phyloP scores from a whole-genome alignment of 2,113 vertebrate genomes.

The Ceyx margarethae region DNA sequence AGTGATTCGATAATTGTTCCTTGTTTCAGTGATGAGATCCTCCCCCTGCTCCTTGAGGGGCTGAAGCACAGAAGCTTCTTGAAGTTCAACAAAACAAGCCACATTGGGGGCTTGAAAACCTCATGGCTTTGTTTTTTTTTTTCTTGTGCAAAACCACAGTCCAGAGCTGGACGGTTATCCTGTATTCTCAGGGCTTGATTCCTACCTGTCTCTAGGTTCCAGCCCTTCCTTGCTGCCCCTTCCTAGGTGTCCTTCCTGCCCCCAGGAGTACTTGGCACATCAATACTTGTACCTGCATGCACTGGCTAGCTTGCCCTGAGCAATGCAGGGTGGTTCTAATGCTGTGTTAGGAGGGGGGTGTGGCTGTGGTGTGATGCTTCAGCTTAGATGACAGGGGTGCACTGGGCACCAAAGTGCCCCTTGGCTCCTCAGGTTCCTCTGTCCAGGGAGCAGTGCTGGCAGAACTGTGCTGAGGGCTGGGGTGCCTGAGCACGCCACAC shows the following conservation, averaged over 20 bases:
- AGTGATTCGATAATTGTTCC: conserved; percentile 1
- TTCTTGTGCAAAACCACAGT: not conserved
- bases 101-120: not conserved
- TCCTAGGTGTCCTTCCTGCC: not conserved
- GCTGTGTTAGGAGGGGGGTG: not conserved
- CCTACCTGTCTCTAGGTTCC: not conserved
- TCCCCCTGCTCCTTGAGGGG: not conserved
- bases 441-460: accelerated
- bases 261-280: not conserved
- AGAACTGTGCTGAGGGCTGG: not conserved
- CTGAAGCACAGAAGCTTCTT: not conserved
- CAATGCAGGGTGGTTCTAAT: not conserved
- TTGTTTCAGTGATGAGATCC: conserved; percentile 14
- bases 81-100: not conserved
- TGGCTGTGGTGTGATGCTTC: not conserved
- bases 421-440: not conserved
- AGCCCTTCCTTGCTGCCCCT: not conserved
- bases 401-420: too few relatives aligned
- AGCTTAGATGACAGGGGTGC: not conserved
- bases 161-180: not conserved
- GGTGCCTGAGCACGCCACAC: not conserved
- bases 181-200: accelerated
- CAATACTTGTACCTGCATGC: not conserved
- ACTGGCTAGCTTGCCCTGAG: not conserved
- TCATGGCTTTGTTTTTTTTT: not conserved